Base-by-base conservation (phyloP, 2,888 invertebrate species). In the Drosophila setosimentum region DNA sequence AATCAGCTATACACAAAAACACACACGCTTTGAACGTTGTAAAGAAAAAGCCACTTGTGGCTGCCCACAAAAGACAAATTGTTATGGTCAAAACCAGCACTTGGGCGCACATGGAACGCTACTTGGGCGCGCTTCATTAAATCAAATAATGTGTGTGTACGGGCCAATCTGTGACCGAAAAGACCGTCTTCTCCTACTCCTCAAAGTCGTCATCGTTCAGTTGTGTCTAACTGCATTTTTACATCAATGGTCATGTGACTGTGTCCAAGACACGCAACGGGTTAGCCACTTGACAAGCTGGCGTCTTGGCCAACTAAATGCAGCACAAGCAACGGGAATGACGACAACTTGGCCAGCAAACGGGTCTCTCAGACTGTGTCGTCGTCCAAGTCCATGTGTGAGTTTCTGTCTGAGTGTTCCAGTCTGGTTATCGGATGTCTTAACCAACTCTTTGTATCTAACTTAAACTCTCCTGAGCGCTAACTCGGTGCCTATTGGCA, bases 71-170 rank as follows among this genome's bases (percentile, higher is more conserved):
- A 53, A 59, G 48, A 57, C 72, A 87, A 87, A 78, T 78, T 57
- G 59, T 66, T 78, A 65, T 89, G 78, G 71, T 71, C 69, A 69
- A 76, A 64, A 55, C 35, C 8, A 55, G 67, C 73, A 82, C 63
- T 84, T 87, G 79, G 76, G 62, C 67, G 62, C 68, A 63, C 60
- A 61, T 69, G 69, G 65, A 66, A 54, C n/a, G n/a, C 59, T 81
- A 83, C 78, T 84, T 88, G 83, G 79, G 78, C 54, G 61, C 85
- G 82, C 80, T 87, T 85, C 89, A 84, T 87, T 84, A 77, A 87
- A 75, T 89, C 85, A 84, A 74, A 82, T 76, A 68, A 82, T 82
- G 66, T 64, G 66, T 64, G 53, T 18, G 40, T 21, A n/a, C 37
- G 29, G 61, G 29, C 55, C 74, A 63, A 86, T 69, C 77, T 71